Conservation (phyloP, 1,140 invertebrate species). For the Sminthurides bifidus region DNA sequence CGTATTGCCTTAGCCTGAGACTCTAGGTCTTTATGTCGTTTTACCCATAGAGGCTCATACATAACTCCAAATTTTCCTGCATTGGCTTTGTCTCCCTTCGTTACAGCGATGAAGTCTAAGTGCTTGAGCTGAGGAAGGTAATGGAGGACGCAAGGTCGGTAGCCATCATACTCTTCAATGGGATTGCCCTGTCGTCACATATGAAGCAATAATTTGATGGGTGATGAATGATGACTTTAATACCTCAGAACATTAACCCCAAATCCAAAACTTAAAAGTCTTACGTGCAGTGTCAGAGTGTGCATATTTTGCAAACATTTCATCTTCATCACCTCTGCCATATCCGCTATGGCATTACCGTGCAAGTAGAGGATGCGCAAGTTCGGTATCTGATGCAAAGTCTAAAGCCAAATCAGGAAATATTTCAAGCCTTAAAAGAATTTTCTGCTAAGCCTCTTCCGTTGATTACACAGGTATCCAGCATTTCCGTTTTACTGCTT, state of each 20-base stretch:
- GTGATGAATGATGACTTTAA: neutral
- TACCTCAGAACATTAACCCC: neutral
- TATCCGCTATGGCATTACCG: constrained; percentile 27
- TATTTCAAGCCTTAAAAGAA: neutral
- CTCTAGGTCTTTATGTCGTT: constrained; percentile 20
- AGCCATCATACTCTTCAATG: constrained; percentile 27
- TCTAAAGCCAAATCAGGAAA: constrained; percentile 10
- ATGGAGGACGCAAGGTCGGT: constrained; percentile 19
- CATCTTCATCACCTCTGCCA: constrained; percentile 26
- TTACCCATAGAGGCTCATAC: constrained; percentile 4
- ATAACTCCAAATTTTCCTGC: constrained; percentile 12
- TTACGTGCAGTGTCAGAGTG: constrained; percentile 28
- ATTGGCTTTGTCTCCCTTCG: constrained; percentile 20
- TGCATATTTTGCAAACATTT: constrained; percentile 4
- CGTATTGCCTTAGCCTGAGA: neutral
- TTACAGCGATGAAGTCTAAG: constrained; percentile 23
- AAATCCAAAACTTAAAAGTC: neutral
- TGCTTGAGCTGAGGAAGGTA: constrained; percentile 21
- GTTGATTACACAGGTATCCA: neutral
- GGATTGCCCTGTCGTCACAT: constrained; percentile 29
- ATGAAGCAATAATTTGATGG: too few relatives aligned
- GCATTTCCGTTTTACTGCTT: neutral
- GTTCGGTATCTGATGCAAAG: constrained; percentile 23
- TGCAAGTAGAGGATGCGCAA: constrained; percentile 29
- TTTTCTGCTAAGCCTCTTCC: neutral